phyloP scores from a whole-genome alignment of 1,140 invertebrate genomes.

The Trichonephila clavata region DNA sequence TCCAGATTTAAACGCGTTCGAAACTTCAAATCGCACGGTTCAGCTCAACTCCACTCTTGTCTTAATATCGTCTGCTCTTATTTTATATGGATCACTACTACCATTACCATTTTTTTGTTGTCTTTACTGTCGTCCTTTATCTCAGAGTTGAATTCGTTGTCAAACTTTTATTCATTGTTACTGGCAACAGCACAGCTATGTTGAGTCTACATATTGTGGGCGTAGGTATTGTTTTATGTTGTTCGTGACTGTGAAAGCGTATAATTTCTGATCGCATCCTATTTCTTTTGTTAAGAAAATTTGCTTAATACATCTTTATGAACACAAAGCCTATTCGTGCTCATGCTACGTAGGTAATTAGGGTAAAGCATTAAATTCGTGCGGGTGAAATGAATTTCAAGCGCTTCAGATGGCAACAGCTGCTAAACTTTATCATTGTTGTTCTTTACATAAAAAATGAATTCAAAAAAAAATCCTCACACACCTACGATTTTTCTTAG shows the following conservation, averaged over 20 bases:
- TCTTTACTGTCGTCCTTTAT: background rate
- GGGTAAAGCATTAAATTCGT: background rate
- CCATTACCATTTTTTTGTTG: background rate
- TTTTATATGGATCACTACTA: conserved; percentile 10
- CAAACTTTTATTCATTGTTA: background rate
- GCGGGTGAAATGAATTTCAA: background rate
- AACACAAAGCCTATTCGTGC: background rate
- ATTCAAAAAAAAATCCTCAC: background rate
- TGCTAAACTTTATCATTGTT: background rate
- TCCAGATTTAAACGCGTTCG: background rate
- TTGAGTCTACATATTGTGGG: background rate
- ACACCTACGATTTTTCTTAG: background rate
- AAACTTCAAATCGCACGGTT: background rate
- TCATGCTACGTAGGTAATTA: background rate
- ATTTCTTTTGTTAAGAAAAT: conserved; percentile 9
- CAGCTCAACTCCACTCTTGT: background rate
- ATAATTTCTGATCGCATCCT: background rate
- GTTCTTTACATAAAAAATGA: background rate
- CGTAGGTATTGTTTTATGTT: background rate
- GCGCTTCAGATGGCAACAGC: background rate
- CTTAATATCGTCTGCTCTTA: background rate
- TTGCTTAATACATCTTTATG: background rate
- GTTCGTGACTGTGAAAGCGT: background rate
- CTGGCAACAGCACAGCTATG: background rate
- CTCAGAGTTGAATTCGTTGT: background rate